Base-by-base conservation (phyloP, 2,888 invertebrate genomes). In the Sycophila texana region DNA sequence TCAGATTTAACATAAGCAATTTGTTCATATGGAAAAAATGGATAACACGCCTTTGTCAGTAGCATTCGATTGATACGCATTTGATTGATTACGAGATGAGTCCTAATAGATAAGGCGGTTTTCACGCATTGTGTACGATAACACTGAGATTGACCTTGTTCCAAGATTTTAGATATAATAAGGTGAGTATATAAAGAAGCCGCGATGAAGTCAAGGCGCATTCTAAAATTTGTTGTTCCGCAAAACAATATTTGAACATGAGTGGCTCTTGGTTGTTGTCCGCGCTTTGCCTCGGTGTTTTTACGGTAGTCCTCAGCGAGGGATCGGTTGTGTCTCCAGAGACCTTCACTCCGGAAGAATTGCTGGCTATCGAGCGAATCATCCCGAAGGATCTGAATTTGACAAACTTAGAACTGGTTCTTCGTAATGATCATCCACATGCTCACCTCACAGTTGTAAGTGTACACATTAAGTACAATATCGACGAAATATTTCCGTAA, bases 371-470 rank as follows among this genome's bases (percentile, higher is more conserved):
- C 2, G 2, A 20, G 2, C 47, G 18, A 13, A 63, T 63, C 18
- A 39, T 63, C n/a, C 53, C n/a, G 26, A 4, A 49, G 10, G 70
- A 74, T 47, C 51, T 79, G 4, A 79, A 79, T 70, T 4, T 74
- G 16, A 79, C 79, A 3, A 57, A 74, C 0, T 4, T 79, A 1
- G 14, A 39, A 4, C 0, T n/a, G 5, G 58, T n/a, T 63, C 47
- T 79, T 18, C 30, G 47, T 0, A n/a, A 18, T 14, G 57, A 68
- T 16, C 70, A 74, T 57, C 68, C 78, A 0, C 51, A 61, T n/a
- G n/a, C 68, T 1, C 16, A 60, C 14, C 70, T 74, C n/a, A 49
- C 12, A 26, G 70, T 49, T 7, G 79, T 79, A 51, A 79, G 79
- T 63, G 10, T 7, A 49, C 16, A 16, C 18, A 65, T 2, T 39